Evolutionary conservation across 2,888 invertebrate species (phyloP).

Genomic region (Platyscelio sp.): DNA sequence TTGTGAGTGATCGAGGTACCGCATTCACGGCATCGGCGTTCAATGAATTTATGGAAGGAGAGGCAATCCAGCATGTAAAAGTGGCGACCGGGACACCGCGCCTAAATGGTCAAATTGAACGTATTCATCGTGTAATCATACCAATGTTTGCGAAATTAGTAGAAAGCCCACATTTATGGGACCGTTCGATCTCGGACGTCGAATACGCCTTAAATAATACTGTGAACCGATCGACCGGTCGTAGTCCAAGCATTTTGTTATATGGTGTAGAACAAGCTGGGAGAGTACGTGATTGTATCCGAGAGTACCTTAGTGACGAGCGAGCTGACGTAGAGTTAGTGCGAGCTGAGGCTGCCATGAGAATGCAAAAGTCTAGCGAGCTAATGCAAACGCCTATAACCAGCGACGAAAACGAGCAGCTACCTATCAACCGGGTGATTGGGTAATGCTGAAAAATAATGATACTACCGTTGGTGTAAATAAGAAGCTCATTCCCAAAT

Average conservation of each 20-base stretch:
- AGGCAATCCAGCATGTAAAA: constrained; percentile 59
- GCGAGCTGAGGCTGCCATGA: neutral
- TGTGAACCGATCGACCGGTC: constrained; percentile 63
- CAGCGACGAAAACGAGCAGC: neutral
- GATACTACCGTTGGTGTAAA: neutral
- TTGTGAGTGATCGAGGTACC: neutral
- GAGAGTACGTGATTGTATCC: neutral
- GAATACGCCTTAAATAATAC: constrained; percentile 73
- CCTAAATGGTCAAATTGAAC: constrained; percentile 81
- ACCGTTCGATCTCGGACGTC: neutral
- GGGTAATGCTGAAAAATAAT: neutral
- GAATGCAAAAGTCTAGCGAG: neutral
- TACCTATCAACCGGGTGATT: neutral
- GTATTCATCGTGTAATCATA: constrained; percentile 76
- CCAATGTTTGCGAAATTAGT: constrained; percentile 23
- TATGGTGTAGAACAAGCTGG: neutral
- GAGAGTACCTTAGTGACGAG: neutral
- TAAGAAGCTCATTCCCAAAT: neutral
- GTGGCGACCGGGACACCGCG: constrained; percentile 77
- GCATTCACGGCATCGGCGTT: neutral
- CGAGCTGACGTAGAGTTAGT: neutral
- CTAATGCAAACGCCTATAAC: neutral
- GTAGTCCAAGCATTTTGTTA: neutral
- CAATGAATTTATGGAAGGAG: neutral
- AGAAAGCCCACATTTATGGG: constrained; percentile 28